These are phyloP conservation scores for Stercorarius parasiticus DNA, from an alignment of 2,113 vertebrate genomes.

Conservation along the genomic window DNA sequence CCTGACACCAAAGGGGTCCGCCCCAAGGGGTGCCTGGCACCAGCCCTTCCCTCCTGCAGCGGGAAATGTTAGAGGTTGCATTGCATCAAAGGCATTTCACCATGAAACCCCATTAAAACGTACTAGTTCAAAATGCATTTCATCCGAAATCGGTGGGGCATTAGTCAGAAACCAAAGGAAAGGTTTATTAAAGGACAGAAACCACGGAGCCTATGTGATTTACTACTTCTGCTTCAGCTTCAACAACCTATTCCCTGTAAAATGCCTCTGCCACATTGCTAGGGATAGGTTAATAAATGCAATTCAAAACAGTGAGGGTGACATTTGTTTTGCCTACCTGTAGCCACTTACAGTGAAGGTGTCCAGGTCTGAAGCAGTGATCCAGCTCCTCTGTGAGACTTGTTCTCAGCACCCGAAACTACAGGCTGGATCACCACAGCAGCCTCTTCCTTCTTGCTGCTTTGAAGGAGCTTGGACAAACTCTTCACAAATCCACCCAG, in stretches of 20 bases:
- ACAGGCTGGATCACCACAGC: not conserved
- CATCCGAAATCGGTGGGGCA: not conserved
- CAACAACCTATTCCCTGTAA: not conserved
- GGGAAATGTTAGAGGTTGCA: accelerated
- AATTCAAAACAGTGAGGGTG: not conserved
- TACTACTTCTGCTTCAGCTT: not conserved
- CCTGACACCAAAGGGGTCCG: accelerated
- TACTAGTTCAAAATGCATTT: not conserved
- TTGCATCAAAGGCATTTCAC: not conserved
- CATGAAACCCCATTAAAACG: not conserved
- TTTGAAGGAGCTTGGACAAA: not conserved
- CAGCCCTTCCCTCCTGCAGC: not conserved
- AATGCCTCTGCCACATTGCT: not conserved
- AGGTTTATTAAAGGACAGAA: not conserved
- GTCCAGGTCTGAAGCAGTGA: not conserved
- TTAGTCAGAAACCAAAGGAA: constrained; percentile 16
- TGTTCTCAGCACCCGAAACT: not conserved
- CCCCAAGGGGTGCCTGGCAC: not conserved
- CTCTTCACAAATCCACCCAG: not conserved
- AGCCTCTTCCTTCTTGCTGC: not conserved
- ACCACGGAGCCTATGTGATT: accelerated
- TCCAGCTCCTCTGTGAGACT: accelerated
- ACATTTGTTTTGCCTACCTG: not conserved
- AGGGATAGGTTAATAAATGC: not conserved
- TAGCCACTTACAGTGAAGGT: not conserved